Base-by-base conservation (phyloP, 53 echinoderm and acorn worm genomes). In the Henricia sp. region DNA sequence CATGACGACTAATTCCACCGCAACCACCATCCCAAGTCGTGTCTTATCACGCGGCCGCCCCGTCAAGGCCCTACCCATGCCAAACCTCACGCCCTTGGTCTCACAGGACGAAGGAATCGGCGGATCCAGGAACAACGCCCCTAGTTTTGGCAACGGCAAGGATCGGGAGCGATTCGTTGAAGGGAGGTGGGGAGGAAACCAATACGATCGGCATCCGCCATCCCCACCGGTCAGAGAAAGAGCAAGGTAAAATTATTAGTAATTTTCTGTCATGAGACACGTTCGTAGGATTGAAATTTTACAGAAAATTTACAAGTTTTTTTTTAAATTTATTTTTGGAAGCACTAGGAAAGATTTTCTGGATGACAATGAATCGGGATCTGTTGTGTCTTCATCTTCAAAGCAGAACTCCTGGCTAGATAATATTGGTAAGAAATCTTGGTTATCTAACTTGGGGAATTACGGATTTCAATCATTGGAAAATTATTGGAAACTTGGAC, bases 1-100 rank as follows among this genome's bases (percentile, higher is more conserved):
- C 88, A 97, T 97, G 94, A 94, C 94, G 57, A 97, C 94, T 13
- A 27, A 77, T 29, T 88, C 97, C 48, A 84, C 91, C 28, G 91
- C 89, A 17, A 90, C 72, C 0, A 69, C 62, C 42, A 37, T 36
- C 27, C 71, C 52, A 54, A 80, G 83, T 65, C 71, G 85, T 4
- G 29, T 83, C 13, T 88, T 91, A 12, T 90, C 97, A 17, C 88
- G 94, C 12, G 68, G 59, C 37, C 75, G 88, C 21, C 94, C 94
- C 1, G 86, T 97, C 92, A 92, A 87, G 68, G 97, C 92, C 0
- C 83, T 93, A 5, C 96, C 96, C 17, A 52, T 87, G 16, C 76
- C 93, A 42, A 86, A 84, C 21, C 93, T 93, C 2, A 91, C 96
- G 17, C 93, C 93, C 2, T 68, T 93, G 53, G 71, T 96, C 42